Conservation (phyloP, 2,888 invertebrate genomes). For the Stenodema calcarata region DNA sequence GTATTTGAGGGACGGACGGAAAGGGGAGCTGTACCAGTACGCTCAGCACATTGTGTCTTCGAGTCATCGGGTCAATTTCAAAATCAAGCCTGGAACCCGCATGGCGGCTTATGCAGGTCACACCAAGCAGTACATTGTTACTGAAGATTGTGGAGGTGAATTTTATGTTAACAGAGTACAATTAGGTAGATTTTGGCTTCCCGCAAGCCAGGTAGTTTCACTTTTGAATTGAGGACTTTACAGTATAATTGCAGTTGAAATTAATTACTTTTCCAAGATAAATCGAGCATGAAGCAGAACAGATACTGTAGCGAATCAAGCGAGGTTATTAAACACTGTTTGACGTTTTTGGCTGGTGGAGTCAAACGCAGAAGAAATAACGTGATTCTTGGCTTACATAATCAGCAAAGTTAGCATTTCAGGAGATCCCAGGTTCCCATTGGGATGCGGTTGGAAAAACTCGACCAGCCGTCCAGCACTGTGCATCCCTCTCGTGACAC, state of each 20-base stretch:
- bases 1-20: conserved; percentile 37
- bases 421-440: conserved; percentile 42
- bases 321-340: no score
- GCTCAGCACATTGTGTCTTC: conserved; percentile 10
- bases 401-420: neutral
- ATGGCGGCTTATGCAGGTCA: conserved; percentile 41
- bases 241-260: no score
- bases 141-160: conserved; percentile 38
- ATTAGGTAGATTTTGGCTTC: no score
- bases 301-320: no score
- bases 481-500: conserved; percentile 38
- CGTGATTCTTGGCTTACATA: neutral
- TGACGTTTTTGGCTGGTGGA: no score
- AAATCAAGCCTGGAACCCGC: conserved; percentile 25
- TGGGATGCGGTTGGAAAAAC: conserved; percentile 35
- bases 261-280: no score
- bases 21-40: conserved; percentile 33
- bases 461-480: conserved; percentile 33
- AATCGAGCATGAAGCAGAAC: no score
- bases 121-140: conserved; percentile 42
- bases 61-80: conserved; percentile 37
- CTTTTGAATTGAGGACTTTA: no score
- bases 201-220: no score
- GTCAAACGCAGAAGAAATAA: no score
- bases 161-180: neutral